A percentile compares a stretch with the other conserved stretches of the same genome.
These are phyloP conservation scores for Acrocyrtus sp. DNA, from an alignment of 2,888 invertebrate genomes.

Conservation along the genomic window DNA sequence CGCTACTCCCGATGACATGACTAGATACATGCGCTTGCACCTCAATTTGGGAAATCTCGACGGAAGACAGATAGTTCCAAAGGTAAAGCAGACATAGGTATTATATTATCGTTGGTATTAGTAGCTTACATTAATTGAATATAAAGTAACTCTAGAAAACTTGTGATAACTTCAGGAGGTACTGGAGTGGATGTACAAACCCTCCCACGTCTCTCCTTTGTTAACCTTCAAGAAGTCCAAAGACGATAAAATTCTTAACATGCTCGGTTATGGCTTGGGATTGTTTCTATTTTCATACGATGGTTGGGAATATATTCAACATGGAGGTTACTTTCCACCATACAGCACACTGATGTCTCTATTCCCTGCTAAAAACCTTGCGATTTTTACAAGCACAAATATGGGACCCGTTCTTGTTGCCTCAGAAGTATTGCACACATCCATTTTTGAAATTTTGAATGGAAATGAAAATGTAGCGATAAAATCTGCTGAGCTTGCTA, in stretches of 20 bases:
- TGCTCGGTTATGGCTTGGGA: constrained; percentile 23
- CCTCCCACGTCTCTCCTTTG: not conserved
- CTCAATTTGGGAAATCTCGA: constrained; percentile 40
- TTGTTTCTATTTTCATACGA: constrained; percentile 5
- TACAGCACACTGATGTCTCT: constrained; percentile 24
- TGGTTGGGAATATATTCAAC: constrained; percentile 22
- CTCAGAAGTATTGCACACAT: not conserved
- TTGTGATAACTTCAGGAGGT: not conserved
- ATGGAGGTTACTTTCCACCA: constrained; percentile 48
- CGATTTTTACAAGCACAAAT: constrained; percentile 33
- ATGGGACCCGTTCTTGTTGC: constrained; percentile 18
- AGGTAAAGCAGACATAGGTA: constrained; percentile 22
- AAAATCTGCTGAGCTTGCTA: too few relatives aligned
- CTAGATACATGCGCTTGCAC: constrained; percentile 44
- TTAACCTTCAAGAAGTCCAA: not conserved
- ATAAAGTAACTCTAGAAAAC: not conserved
- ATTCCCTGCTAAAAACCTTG: constrained; percentile 32
- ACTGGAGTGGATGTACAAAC: constrained; percentile 16
- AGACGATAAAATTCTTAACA: not conserved
- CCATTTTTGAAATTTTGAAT: constrained; percentile 23
- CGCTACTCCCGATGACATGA: constrained; percentile 42
- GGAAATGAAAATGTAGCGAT: constrained; percentile 6
- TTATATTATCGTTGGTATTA: not conserved
- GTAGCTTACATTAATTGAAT: not conserved
- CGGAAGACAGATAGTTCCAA: constrained; percentile 46